These are phyloP conservation scores for Drosophila melanosoma DNA, from an alignment of 2,888 invertebrate genomes.

Conservation along the genomic window DNA sequence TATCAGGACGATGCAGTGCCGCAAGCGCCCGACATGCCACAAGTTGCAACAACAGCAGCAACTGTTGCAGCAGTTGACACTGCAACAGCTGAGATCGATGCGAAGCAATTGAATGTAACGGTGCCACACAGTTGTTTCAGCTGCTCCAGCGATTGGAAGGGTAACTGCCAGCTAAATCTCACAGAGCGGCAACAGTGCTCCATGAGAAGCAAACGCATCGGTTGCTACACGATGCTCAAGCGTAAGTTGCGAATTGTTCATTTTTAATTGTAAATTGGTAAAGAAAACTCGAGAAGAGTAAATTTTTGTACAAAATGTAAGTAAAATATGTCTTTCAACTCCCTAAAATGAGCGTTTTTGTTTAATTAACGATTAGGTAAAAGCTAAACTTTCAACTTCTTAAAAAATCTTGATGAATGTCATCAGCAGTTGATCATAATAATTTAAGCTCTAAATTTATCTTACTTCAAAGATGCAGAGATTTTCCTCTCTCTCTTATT, in stretches of 20 bases:
- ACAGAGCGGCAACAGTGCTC: constrained; percentile 18
- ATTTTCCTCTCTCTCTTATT: background rate
- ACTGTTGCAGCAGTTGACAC: background rate
- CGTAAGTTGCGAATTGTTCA: constrained; percentile 48
- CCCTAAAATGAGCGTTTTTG: background rate
- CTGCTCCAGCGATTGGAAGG: constrained; percentile 37
- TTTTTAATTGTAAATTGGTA: background rate
- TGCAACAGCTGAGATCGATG: background rate
- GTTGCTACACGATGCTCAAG: constrained; percentile 70
- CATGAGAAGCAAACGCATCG: constrained; percentile 31
- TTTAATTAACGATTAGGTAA: no score
- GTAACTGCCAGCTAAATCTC: constrained; percentile 30
- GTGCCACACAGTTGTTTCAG: constrained; percentile 27
- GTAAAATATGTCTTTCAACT: background rate
- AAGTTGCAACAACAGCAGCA: background rate
- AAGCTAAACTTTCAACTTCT: background rate
- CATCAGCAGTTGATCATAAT: background rate
- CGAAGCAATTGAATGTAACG: background rate
- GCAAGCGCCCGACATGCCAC: background rate
- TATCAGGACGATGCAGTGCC: constrained; percentile 46
- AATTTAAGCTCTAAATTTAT: background rate
- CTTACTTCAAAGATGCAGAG: background rate
- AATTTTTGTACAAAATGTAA: background rate
- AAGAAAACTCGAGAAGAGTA: background rate
- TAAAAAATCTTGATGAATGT: background rate